These are phyloP conservation scores for Drosophila anceps DNA, from an alignment of 2,888 invertebrate genomes.

Conservation along the genomic window DNA sequence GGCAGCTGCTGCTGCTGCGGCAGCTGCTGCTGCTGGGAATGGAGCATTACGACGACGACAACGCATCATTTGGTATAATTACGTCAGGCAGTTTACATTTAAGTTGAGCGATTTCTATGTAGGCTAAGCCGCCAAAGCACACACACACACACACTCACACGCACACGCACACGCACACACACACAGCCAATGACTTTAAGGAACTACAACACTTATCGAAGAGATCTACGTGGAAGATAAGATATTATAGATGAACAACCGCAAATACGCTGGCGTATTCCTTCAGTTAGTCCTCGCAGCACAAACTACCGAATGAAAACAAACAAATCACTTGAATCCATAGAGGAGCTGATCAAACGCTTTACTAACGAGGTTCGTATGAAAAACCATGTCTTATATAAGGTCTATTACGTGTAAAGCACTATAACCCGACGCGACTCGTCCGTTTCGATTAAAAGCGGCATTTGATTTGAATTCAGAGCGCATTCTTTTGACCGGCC, in stretches of 20 bases:
- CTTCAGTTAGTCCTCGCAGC: conserved; percentile 30
- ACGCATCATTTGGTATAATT: conserved; percentile 56
- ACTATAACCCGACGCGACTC: conserved; percentile 43
- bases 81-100: conserved; percentile 55
- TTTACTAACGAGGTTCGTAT: conserved; percentile 48
- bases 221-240: conserved; percentile 14
- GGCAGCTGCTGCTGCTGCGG: conserved; percentile 22
- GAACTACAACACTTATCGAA: conserved; percentile 29
- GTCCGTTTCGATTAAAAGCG: conserved; percentile 75
- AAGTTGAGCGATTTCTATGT: conserved; percentile 56
- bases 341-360: conserved; percentile 35
- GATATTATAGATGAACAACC: conserved; percentile 35
- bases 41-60: conserved; percentile 55
- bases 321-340: conserved; percentile 34
- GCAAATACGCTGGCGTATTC: conserved; percentile 54
- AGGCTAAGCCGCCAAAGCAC: conserved; percentile 47
- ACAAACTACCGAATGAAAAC: conserved; percentile 26
- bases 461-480: conserved; percentile 75
- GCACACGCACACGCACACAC: conserved; percentile 17
- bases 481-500: conserved; percentile 74
- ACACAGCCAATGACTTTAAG: conserved; percentile 36
- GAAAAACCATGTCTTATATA: conserved; percentile 44
- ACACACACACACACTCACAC: conserved; percentile 17
- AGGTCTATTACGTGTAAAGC: conserved; percentile 35
- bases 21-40: conserved; percentile 33